Conservation (phyloP, 2,113 vertebrate species). For the Agapornis roseicollis region DNA sequence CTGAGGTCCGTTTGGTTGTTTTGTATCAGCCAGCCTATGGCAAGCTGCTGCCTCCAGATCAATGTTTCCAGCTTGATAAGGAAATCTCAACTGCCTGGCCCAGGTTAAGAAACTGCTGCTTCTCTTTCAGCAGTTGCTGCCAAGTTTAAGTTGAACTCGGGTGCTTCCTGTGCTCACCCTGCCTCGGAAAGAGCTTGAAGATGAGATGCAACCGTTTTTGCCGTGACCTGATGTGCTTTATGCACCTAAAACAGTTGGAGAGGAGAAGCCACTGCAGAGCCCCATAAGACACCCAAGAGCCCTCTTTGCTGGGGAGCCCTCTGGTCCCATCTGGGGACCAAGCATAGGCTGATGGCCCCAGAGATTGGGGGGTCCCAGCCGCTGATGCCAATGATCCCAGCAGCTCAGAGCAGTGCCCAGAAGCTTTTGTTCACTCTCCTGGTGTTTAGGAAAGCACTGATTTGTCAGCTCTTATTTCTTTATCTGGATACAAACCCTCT, state of each 20-base stretch:
- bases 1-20: neutral
- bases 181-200: neutral
- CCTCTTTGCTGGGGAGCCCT: neutral
- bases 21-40: neutral
- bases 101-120: neutral
- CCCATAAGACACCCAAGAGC: neutral
- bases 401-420: neutral
- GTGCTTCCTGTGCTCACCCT: neutral
- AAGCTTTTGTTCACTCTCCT: neutral
- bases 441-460: neutral
- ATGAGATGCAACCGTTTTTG: neutral
- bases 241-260: no score
- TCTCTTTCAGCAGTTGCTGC: neutral
- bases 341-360: neutral
- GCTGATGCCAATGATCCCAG: neutral
- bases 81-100: neutral
- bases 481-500: neutral
- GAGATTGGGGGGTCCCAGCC: neutral
- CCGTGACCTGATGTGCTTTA: neutral
- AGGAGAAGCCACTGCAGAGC: neutral
- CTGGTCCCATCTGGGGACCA: neutral
- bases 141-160: neutral
- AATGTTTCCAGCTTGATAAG: neutral
- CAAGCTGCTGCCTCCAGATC: neutral
- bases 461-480: neutral